Evolutionary conservation across 2,797 vertebrate genomes (phyloP).

Genomic region (Periparus ater): DNA sequence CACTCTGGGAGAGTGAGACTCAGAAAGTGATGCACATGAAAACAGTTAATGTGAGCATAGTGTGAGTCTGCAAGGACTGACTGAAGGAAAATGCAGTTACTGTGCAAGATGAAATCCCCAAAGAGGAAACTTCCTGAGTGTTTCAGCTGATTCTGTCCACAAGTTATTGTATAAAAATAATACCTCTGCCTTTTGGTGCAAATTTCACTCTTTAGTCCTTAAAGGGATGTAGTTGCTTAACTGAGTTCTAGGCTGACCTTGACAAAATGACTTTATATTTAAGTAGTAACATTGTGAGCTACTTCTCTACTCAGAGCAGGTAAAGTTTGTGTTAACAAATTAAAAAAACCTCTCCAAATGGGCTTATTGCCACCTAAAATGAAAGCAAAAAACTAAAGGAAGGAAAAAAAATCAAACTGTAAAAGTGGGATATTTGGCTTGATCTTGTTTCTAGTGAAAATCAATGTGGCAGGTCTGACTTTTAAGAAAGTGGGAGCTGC

Average conservation of each 20-base stretch:
- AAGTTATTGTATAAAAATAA: background rate
- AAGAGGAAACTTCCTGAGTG: background rate
- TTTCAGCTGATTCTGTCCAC: background rate
- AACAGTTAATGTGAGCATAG: accelerated
- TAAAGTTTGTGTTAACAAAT: background rate
- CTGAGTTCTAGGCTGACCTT: background rate
- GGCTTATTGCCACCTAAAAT: background rate
- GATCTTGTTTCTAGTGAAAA: background rate
- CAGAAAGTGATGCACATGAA: accelerated
- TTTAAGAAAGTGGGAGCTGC: background rate
- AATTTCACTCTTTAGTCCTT: background rate
- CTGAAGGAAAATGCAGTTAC: background rate
- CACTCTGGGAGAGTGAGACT: background rate
- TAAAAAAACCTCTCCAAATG: background rate
- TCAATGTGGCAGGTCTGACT: background rate
- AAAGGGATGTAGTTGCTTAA: background rate
- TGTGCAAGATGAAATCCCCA: background rate
- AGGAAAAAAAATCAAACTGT: background rate
- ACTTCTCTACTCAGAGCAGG: background rate
- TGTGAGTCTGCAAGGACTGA: background rate
- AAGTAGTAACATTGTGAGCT: background rate
- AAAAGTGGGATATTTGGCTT: background rate
- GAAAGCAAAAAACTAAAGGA: background rate
- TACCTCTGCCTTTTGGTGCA: background rate
- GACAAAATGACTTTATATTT: background rate